Evolutionary conservation across 2,113 vertebrate species (phyloP).

Genomic region (Salminus brasiliensis): DNA sequence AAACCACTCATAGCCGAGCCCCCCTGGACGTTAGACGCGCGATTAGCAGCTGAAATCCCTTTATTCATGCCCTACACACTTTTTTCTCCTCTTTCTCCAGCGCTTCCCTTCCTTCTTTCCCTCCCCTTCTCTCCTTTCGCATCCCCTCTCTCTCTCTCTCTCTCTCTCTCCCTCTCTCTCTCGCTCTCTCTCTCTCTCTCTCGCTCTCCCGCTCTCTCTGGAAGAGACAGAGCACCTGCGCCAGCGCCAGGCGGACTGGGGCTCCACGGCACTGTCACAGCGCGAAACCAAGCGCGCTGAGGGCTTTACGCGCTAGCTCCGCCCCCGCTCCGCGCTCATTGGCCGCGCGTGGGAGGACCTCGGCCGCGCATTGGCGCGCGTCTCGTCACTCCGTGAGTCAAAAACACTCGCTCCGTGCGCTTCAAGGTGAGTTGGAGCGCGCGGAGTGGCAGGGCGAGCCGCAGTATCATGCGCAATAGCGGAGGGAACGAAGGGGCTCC

Average conservation of each 20-base stretch:
- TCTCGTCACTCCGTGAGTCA: constrained; percentile 62
- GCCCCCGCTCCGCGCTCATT: constrained; percentile 68
- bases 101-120: constrained; percentile 79
- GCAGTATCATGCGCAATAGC: constrained; percentile 98
- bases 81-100: constrained; percentile 61
- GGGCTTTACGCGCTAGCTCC: constrained; percentile 75
- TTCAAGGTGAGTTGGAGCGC: constrained; percentile 97
- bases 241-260: constrained; percentile 75
- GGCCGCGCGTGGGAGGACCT: constrained; percentile 55
- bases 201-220: constrained; percentile 32
- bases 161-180: constrained; percentile 25
- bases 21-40: constrained; percentile 68
- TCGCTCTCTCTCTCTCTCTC: constrained; percentile 50
- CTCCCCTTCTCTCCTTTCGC: constrained; percentile 82
- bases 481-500: neutral
- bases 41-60: constrained; percentile 61
- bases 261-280: constrained; percentile 67
- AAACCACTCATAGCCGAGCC: constrained; percentile 76
- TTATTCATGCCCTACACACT: constrained; percentile 69
- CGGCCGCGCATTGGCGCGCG: constrained; percentile 78
- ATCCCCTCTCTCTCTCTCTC: constrained; percentile 38
- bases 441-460: constrained; percentile 83
- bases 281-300: constrained; percentile 84
- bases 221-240: constrained; percentile 79
- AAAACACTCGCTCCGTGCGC: constrained; percentile 50